Percentiles rank a stretch among this genome's conserved stretches.
Evolutionary conservation across 2,888 invertebrate genomes (phyloP).

Genomic region (Agrenia bidenticulata): DNA sequence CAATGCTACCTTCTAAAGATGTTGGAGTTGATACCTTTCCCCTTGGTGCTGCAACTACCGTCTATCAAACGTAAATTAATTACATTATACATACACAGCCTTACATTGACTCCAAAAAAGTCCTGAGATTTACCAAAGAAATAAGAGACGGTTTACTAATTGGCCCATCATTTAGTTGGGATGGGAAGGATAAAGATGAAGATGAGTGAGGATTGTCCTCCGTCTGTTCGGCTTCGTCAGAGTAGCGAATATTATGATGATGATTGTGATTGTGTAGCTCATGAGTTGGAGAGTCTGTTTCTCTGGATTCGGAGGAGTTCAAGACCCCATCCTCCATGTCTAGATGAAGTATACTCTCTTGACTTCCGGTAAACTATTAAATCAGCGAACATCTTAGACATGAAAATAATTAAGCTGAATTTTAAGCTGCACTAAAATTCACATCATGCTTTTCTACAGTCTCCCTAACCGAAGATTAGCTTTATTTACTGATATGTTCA

Average conservation of each 20-base stretch:
- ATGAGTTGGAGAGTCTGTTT: constrained; percentile 45
- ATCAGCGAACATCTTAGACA: no score
- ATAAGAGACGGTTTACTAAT: constrained; percentile 46
- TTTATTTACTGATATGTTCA: background rate
- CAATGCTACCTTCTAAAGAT: constrained; percentile 6
- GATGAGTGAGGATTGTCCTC: constrained; percentile 37
- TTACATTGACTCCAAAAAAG: no score
- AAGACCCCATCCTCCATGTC: constrained; percentile 62
- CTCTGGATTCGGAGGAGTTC: constrained; percentile 47
- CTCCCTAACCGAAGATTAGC: constrained; percentile 11
- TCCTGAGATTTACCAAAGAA: constrained; percentile 39
- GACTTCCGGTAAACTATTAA: constrained; percentile 75
- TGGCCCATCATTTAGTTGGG: constrained; percentile 24
- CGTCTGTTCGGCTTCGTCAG: constrained; percentile 21
- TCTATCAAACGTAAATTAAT: constrained; percentile 26
- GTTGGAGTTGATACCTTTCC: background rate
- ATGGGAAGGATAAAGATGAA: constrained; percentile 21
- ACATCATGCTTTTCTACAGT: no score
- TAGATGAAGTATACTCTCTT: constrained; percentile 78
- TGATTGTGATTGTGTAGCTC: constrained; percentile 32
- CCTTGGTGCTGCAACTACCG: constrained; percentile 29
- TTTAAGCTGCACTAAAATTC: no score
- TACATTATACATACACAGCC: background rate
- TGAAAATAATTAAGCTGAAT: constrained; percentile 1
- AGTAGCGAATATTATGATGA: constrained; percentile 21